phyloP scores from a whole-genome alignment of 2,888 invertebrate species.

The Ctena decussata region DNA sequence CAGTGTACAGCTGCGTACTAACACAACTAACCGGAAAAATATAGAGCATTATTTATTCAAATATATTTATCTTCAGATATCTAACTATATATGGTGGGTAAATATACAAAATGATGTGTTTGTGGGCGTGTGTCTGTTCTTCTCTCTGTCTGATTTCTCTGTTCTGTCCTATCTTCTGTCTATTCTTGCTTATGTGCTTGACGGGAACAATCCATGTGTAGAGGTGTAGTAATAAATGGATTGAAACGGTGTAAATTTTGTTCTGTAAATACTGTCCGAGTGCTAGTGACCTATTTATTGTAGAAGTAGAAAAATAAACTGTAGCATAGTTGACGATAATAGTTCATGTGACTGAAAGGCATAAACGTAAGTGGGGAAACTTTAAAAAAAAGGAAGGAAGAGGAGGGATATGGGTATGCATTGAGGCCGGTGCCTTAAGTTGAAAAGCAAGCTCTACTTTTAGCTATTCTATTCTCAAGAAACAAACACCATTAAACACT shows the following conservation, averaged over 20 bases:
- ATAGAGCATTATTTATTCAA: conserved; percentile 1
- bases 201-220: neutral
- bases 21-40: neutral
- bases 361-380: too few species aligned
- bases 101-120: neutral
- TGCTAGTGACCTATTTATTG: conserved; percentile 15
- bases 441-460: too few species aligned
- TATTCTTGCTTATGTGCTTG: neutral
- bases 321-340: too few species aligned
- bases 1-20: neutral
- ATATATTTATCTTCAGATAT: conserved; percentile 5
- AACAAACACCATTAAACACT: too few species aligned
- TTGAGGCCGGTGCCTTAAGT: too few species aligned
- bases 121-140: neutral
- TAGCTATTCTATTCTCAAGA: too few species aligned
- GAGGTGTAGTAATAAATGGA: neutral
- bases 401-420: too few species aligned
- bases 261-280: conserved; percentile 13
- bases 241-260: neutral
- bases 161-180: neutral
- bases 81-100: neutral
- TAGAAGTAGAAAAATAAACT: neutral
- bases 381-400: too few species aligned
- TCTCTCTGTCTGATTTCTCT: neutral
- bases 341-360: too few species aligned